A percentile compares a stretch with the other conserved stretches of the same genome.
These are phyloP conservation scores for Xanthorhoe spadicearia DNA, from an alignment of 2,888 invertebrate genomes.

Conservation along the genomic window DNA sequence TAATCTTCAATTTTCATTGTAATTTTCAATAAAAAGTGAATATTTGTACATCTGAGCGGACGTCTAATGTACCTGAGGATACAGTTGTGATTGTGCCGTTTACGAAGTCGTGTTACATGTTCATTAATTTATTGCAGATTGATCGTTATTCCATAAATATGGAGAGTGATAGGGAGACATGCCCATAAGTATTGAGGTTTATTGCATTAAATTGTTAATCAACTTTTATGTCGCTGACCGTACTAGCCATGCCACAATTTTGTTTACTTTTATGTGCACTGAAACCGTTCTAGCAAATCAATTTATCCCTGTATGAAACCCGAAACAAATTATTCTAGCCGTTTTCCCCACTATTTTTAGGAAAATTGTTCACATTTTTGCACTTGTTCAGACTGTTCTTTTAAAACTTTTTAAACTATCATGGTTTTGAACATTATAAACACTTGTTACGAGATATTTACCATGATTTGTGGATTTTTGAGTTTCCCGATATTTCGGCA, in stretches of 20 bases:
- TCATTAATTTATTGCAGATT: neutral
- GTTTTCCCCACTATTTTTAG: neutral
- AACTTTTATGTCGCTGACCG: neutral
- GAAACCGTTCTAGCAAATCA: conserved; percentile 7
- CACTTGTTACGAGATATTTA: too few relatives aligned
- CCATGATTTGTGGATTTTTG: too few relatives aligned
- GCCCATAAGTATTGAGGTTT: neutral
- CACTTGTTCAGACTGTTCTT: neutral
- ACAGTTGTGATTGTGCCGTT: too few relatives aligned
- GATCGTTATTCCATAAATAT: neutral
- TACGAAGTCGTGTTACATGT: neutral
- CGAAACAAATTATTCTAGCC: conserved; percentile 10
- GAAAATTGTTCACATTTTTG: neutral
- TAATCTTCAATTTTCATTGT: too few relatives aligned
- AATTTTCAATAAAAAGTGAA: too few relatives aligned
- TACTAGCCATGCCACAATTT: conserved; percentile 2
- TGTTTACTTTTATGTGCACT: conserved; percentile 2
- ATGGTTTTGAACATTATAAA: too few relatives aligned
- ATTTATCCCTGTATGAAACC: conserved; percentile 3
- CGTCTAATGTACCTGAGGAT: too few relatives aligned
- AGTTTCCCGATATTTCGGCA: too few relatives aligned
- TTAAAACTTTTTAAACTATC: too few relatives aligned
- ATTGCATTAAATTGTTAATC: conserved; percentile 1
- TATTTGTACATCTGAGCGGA: too few relatives aligned
- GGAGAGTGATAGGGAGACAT: neutral